Conservation (phyloP, 1,140 invertebrate species). For the Sitodiplosis mosellana region DNA sequence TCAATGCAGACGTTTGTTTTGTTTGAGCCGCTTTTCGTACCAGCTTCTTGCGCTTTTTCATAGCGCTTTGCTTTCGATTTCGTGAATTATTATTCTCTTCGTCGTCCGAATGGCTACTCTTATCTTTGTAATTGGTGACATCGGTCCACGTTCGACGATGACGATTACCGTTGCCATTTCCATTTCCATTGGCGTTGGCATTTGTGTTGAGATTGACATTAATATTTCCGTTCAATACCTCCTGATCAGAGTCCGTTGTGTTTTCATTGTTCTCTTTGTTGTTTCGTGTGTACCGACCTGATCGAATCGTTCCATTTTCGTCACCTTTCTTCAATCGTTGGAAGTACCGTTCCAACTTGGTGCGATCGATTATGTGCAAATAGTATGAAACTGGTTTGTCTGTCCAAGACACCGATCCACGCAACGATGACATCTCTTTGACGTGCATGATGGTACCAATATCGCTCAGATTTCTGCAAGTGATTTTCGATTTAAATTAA, state of each 20-base stretch:
- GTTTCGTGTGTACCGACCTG: no score
- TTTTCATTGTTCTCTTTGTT: no score
- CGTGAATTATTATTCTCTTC: slow-evolving; percentile 27
- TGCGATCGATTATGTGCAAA: slow-evolving; percentile 89
- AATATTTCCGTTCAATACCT: no score
- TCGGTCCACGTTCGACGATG: slow-evolving; percentile 57
- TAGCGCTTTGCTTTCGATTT: slow-evolving; percentile 6
- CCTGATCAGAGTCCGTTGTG: no score
- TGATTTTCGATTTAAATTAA: not conserved
- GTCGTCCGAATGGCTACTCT: slow-evolving; percentile 34
- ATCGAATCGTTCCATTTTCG: slow-evolving; percentile 35
- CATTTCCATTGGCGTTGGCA: slow-evolving; percentile 29
- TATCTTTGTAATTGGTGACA: slow-evolving; percentile 40
- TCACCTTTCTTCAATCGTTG: slow-evolving; percentile 76
- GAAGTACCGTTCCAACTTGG: slow-evolving; percentile 91
- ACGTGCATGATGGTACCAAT: slow-evolving; percentile 98
- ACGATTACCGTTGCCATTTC: slow-evolving; percentile 49
- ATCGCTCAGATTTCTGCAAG: slow-evolving; percentile 48
- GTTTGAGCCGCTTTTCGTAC: slow-evolving; percentile 14
- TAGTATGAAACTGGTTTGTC: slow-evolving; percentile 96
- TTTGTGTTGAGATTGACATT: no score
- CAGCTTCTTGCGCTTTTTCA: slow-evolving; percentile 23
- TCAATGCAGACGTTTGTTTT: slow-evolving; percentile 9
- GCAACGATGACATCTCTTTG: slow-evolving; percentile 81
- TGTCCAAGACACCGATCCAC: slow-evolving; percentile 95